Evolutionary conservation across 2,888 invertebrate species (phyloP).

Genomic region (Machimus atricapillus): DNA sequence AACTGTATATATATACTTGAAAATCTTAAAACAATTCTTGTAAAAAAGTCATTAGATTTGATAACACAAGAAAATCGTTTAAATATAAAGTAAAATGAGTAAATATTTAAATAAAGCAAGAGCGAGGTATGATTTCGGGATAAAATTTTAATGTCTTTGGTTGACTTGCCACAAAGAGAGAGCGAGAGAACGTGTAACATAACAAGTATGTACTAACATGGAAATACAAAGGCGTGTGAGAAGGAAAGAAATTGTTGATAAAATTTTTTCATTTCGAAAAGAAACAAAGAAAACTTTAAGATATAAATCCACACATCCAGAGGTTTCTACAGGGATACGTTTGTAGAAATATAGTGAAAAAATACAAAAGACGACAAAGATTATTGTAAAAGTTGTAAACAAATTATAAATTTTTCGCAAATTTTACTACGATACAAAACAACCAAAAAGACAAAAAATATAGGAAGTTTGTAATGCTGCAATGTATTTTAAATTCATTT

Average conservation of each 20-base stretch:
- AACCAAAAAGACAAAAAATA: background rate
- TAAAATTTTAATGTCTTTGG: background rate
- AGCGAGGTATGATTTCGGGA: slow-evolving; percentile 7
- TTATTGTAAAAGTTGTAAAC: background rate
- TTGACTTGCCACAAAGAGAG: background rate
- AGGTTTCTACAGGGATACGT: slow-evolving; percentile 37
- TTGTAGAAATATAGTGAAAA: slow-evolving; percentile 9
- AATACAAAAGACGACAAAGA: background rate
- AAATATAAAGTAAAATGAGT: slow-evolving; percentile 21
- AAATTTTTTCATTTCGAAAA: slow-evolving; percentile 1
- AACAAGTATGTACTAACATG: background rate
- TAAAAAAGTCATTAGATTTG: slow-evolving; percentile 36
- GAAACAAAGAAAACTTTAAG: background rate
- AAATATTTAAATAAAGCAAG: slow-evolving; percentile 21
- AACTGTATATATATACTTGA: background rate
- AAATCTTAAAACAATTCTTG: slow-evolving; percentile 31
- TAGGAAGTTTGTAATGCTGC: background rate
- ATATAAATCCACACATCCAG: background rate
- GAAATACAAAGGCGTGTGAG: background rate
- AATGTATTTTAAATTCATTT: background rate
- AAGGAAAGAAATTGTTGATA: background rate
- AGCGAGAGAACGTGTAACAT: background rate
- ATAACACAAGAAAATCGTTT: slow-evolving; percentile 29
- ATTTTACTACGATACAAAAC: background rate
- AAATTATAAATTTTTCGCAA: background rate